Base-by-base conservation (phyloP, 1,140 invertebrate species). In the Acromyrmex echinatior region DNA sequence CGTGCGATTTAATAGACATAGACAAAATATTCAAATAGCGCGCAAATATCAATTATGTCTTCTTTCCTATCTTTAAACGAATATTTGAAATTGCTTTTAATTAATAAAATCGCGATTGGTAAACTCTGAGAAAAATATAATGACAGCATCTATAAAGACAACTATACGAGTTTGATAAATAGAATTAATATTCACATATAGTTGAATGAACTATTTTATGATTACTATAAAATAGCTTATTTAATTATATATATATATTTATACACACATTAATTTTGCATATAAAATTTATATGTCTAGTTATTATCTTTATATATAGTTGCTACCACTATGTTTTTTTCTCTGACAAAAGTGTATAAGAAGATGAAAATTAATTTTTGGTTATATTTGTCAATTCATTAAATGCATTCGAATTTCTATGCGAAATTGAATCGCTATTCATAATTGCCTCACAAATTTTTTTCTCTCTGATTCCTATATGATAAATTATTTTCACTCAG, bases 401-500 rank as follows among this genome's bases (percentile, higher is more conserved):
- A 73, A 58, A 60, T 62, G 6, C 16, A 81, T 6, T 49, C 1
- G 16, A 74, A 74, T 62, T 25, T 82, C 39, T 21, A 71, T 28
- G 18, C 25, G 58, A n/a, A 25, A 76, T 62, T 25, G 21, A 35
- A 70, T 81, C 31, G 2, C 31, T n/a, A 21, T 9, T 14, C 16
- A 53, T 7, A n/a, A 74, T 62, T 63, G 56, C 51, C 39, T 39
- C 18, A 60, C n/a, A 16, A 62, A 21, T 39, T 56, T 49, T 73
- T 65, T 90, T 73, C 86, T 87, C 90, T 70, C 58, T 62, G 65
- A 86, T 66, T 84, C 87, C 56, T 56, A 84, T 86, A 91, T 90
- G 90, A 90, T 81, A 86, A 91, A 91, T 86, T 88, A 87, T 90
- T 92, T 92, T 92, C 91, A 90, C 92, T 91, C 16, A 12, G 35